Base-by-base conservation (phyloP, 2,797 vertebrate species). In the Hyperoplus lanceolatus region DNA sequence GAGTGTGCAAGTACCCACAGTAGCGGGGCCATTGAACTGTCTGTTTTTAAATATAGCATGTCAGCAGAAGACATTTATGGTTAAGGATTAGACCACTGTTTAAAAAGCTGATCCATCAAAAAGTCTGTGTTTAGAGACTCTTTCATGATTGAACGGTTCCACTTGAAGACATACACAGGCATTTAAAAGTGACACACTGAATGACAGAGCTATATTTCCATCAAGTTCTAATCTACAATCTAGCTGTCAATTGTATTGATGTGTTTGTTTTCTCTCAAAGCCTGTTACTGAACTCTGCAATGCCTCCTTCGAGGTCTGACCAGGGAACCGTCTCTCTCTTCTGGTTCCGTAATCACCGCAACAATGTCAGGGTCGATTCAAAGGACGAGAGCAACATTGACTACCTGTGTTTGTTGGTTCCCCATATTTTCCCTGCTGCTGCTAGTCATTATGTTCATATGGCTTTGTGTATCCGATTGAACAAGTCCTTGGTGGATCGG, bases 311-410 rank as follows among this genome's bases (percentile, higher is more conserved):
- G 68, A 54, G 64, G 64, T 63, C 51, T 7, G 11, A 49, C 14
- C 21, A 5, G 53, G 12, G 36, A 41, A 60, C 8, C 5, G 12
- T 50, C 49, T 70, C 39, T 60, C 53, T 16, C 29, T 29, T 38
- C 1, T 12, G 66, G 16, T 76, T 69, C 51, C 14, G 5, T 62
- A 71, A 79, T 78, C 62, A 64, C 60, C 57, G 53, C 21, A 70
- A 18, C 16, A 18, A 21, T 56, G 58, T 58, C n/a, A 21, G 67
- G 46, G 29, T 41, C 45, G 49, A 61, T 69, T 84, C 53, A 66
- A 61, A 69, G 60, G 49, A 51, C 38, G 77, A 71, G 46, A 59
- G 39, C 8, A 51, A 61, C 18, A 67, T 45, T 50, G 73, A 61
- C 11, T 4, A 62, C 29, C 39, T 21, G 48, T 53, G 64, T 70